Percentiles rank a stretch among this genome's conserved stretches.
Conservation (phyloP, 2,888 invertebrate genomes). For the Eudasyphora cyanicolor region DNA sequence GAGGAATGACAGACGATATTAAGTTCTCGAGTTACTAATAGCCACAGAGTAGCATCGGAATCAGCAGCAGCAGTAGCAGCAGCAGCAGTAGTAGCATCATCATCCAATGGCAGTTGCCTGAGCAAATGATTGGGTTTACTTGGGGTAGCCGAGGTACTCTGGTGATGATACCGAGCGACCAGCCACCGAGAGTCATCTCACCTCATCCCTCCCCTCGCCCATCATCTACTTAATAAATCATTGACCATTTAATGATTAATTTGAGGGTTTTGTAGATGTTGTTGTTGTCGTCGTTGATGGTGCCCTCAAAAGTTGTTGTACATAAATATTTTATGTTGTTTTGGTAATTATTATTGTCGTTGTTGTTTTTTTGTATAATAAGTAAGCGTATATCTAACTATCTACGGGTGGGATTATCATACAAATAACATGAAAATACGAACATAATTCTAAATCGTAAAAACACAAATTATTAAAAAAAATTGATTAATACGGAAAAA, state of each 20-base stretch:
- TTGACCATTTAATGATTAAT: conserved; percentile 35
- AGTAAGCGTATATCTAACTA: too few species aligned
- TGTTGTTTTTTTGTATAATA: not conserved
- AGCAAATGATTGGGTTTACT: not conserved
- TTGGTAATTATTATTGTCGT: not conserved
- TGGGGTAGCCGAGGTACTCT: too few species aligned
- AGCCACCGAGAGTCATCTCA: not conserved
- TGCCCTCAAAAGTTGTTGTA: not conserved
- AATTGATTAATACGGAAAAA: not conserved
- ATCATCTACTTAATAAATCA: conserved; percentile 19
- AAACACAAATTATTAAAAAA: not conserved
- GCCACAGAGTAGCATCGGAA: not conserved
- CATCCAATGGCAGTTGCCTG: not conserved
- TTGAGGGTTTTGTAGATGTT: not conserved
- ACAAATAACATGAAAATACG: not conserved
- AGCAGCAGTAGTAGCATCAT: not conserved
- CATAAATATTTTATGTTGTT: not conserved
- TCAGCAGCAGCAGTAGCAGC: not conserved
- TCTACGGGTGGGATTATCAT: too few species aligned
- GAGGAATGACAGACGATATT: not conserved
- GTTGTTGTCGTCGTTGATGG: not conserved
- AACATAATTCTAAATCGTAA: not conserved
- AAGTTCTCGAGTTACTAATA: conserved; percentile 1
- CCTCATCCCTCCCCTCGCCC: too few species aligned
- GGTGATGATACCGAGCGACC: not conserved